A percentile compares a stretch with the other conserved stretches of the same genome.
Conservation (phyloP, 2,113 vertebrate species). For the Symphodus melops region DNA sequence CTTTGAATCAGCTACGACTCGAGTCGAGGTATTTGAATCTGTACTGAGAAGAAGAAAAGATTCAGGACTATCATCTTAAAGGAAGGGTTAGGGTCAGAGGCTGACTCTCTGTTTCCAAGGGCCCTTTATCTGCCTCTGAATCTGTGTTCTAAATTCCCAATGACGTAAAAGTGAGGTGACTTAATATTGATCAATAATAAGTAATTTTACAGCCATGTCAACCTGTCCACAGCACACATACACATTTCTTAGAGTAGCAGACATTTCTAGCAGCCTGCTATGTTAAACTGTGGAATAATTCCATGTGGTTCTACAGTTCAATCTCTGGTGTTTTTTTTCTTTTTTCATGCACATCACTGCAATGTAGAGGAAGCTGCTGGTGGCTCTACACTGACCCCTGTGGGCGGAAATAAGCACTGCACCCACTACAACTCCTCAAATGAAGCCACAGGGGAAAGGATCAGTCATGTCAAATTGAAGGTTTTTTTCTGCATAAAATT, state of each 20-base stretch:
- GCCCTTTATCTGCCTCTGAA: conserved; percentile 27
- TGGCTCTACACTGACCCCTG: conserved; percentile 71
- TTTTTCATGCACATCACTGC: conserved; percentile 14
- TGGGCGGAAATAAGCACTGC: conserved; percentile 17
- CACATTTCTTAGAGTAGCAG: conserved; percentile 27
- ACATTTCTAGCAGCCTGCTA: conserved; percentile 49
- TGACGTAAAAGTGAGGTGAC: background rate
- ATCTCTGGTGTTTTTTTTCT: conserved; percentile 22
- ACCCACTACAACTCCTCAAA: background rate
- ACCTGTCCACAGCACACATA: background rate
- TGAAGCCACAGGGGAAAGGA: background rate
- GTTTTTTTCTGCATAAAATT: no score
- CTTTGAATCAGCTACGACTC: no score
- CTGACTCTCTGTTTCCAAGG: conserved; percentile 24
- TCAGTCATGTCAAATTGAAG: no score
- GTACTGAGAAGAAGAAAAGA: background rate
- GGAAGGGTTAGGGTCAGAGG: conserved; percentile 6
- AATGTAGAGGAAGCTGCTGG: background rate
- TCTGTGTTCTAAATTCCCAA: conserved; percentile 36
- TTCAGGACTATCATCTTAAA: background rate
- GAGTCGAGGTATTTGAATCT: background rate
- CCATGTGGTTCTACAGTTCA: conserved; percentile 27
- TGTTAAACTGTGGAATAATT: conserved; percentile 41
- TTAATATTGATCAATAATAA: conserved; percentile 35
- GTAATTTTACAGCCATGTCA: conserved; percentile 30